These are phyloP conservation scores for Pterocles burchelli DNA, from an alignment of 2,113 vertebrate genomes.

Conservation along the genomic window DNA sequence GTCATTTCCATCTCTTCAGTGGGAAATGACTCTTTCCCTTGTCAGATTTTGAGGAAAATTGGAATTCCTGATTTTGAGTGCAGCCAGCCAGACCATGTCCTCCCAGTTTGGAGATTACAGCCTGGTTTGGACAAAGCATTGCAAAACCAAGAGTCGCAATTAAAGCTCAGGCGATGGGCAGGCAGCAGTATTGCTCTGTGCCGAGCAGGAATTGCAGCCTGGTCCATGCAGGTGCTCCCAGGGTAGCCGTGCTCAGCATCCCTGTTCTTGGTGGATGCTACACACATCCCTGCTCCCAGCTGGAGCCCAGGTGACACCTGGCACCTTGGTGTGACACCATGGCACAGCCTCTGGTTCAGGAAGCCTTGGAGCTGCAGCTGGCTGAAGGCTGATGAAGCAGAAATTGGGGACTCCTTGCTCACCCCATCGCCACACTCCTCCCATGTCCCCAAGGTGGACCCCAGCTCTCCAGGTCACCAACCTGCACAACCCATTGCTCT, in stretches of 20 bases:
- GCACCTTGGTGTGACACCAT: not conserved
- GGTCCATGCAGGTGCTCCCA: not conserved
- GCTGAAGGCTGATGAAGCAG: not conserved
- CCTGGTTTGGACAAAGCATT: constrained; percentile 30
- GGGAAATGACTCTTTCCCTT: constrained; percentile 54
- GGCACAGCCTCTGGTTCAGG: not conserved
- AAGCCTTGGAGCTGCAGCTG: not conserved
- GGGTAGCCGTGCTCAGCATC: not conserved
- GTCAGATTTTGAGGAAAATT: constrained; percentile 63
- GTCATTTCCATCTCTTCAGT: constrained; percentile 59
- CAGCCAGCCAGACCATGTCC: not conserved
- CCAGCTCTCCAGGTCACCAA: fast-evolving
- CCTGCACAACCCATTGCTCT: not conserved
- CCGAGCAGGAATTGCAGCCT: constrained; percentile 42
- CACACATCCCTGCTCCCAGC: fast-evolving
- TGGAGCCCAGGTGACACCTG: not conserved
- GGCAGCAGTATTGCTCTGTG: constrained; percentile 9
- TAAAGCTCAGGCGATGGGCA: not conserved
- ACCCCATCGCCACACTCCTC: not conserved
- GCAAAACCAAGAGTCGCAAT: not conserved
- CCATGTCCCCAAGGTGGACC: fast-evolving
- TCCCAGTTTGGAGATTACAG: constrained; percentile 31
- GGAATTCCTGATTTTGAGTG: constrained; percentile 53
- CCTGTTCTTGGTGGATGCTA: fast-evolving
- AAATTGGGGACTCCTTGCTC: fast-evolving